Evolutionary conservation across 1,140 invertebrate species (phyloP), one percentile per base, ranked within the genome.

Genomic region (Pachyrhynchus sulphureomaculatus): DNA sequence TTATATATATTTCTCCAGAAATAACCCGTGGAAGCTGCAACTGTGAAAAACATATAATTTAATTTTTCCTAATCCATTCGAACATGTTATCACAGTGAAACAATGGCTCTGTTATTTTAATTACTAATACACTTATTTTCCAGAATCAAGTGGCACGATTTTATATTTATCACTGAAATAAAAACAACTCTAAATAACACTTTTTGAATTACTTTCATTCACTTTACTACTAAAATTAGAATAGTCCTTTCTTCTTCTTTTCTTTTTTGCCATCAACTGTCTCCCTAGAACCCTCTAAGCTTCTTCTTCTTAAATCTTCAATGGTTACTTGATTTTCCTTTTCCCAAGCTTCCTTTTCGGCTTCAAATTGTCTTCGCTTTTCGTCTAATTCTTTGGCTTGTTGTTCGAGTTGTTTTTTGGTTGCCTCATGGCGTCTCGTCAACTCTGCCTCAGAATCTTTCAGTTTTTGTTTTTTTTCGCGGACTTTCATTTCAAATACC

Each of bases 351-450:
- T 86, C 79, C 71, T 89, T 93, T 74, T 98, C 96, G n/a, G 85
- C 80, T 67, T 93, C 91, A 69, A 96, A 93, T 15, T 86, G 84
- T 64, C 87, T 84, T 73, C 91, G 83, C 66, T 92, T 92, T 65
- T 98, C 95, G 64, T 97, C 93, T 64, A 97, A 75, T 75, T 98
- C 95, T 47, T 89, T 87, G 59, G 92, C 86, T 78, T 97, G 93
- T 68, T 91, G 86, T 76, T 95, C 92, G 36, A 96, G 80, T 57
- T 87, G 79, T 63, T 81, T 81, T 68, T 81, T 78, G 44, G 81
- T 83, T 15, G 80, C 81, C 70, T 86, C 85, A 71, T 87, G 84
- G 29, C 85, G 77, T 66, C 85, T 78, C 34, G 83, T 83, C 72
- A 87, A 68, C 75, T 98, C 95, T 58, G 87, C 81, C 78, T 96